Conservation (phyloP, 2,797 vertebrate genomes). For the Limnodromus scolopaceus region DNA sequence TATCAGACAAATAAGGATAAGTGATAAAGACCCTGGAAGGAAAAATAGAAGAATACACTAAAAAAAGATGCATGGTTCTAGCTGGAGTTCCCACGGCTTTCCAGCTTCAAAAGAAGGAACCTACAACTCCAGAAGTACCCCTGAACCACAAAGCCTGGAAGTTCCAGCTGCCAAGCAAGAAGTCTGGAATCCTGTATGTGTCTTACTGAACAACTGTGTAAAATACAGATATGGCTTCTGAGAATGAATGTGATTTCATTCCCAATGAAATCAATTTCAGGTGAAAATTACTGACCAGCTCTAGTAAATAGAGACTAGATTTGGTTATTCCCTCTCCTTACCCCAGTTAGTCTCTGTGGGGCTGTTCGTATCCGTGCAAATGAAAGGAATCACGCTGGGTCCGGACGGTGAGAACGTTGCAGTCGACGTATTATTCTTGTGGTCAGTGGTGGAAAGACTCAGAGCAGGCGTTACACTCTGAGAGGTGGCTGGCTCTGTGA, state of each 20-base stretch:
- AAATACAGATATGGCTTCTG: background rate
- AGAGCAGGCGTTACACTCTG: background rate
- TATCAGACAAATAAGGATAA: conserved; percentile 48
- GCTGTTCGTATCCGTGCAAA: background rate
- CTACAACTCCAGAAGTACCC: background rate
- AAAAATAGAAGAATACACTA: background rate
- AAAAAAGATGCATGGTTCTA: background rate
- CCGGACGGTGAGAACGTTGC: accelerated
- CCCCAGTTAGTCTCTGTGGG: conserved; percentile 1
- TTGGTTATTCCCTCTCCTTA: background rate
- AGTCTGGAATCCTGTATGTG: accelerated
- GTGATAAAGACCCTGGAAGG: conserved; percentile 9
- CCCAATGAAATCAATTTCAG: background rate
- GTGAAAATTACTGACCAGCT: background rate
- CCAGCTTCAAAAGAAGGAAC: background rate
- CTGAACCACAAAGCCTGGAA: background rate
- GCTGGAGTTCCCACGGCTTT: background rate
- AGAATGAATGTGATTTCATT: background rate
- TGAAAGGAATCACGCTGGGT: background rate
- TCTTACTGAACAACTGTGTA: background rate
- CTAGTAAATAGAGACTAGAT: background rate
- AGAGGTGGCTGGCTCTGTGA: background rate
- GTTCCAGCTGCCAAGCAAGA: background rate
- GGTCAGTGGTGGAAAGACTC: background rate
- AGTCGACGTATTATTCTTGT: accelerated